These are phyloP conservation scores for Thysanoteuthis rhombus DNA, from an alignment of 2,888 invertebrate species.

Conservation along the genomic window DNA sequence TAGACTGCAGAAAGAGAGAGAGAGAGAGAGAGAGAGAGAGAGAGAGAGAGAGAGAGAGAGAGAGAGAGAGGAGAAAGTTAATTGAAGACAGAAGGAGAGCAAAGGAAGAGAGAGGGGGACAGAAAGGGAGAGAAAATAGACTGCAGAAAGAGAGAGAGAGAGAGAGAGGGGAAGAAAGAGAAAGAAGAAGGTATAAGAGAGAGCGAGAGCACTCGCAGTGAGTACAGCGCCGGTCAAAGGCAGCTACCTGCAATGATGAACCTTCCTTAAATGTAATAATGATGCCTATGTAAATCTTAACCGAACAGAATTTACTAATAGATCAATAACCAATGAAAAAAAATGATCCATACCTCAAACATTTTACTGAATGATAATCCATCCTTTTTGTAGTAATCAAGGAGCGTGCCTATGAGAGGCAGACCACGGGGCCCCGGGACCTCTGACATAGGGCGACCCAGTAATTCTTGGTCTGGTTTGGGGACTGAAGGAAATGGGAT, in stretches of 20 bases:
- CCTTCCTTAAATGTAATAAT: no score
- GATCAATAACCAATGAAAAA: not conserved
- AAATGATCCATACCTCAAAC: constrained; percentile 59
- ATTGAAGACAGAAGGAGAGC: no score
- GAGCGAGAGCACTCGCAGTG: no score
- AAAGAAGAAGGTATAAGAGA: not conserved
- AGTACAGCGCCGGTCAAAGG: no score
- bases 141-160: not conserved
- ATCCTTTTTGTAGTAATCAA: constrained; percentile 63
- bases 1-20: not conserved
- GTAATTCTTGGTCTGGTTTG: constrained; percentile 20
- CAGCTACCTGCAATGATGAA: no score
- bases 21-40: no score
- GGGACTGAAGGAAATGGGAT: constrained; percentile 37
- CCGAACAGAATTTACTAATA: no score
- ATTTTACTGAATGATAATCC: constrained; percentile 64
- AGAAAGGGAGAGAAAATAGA: not conserved
- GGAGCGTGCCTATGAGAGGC: constrained; percentile 59
- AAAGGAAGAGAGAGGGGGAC: not conserved
- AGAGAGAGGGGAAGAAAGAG: no score
- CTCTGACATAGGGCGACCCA: constrained; percentile 49
- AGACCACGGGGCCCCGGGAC: constrained; percentile 64
- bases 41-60: no score
- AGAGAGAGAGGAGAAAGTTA: no score
- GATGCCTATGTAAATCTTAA: no score